Base-by-base conservation (phyloP, 1,140 invertebrate genomes). In the Bombus haemorrhoidalis region DNA sequence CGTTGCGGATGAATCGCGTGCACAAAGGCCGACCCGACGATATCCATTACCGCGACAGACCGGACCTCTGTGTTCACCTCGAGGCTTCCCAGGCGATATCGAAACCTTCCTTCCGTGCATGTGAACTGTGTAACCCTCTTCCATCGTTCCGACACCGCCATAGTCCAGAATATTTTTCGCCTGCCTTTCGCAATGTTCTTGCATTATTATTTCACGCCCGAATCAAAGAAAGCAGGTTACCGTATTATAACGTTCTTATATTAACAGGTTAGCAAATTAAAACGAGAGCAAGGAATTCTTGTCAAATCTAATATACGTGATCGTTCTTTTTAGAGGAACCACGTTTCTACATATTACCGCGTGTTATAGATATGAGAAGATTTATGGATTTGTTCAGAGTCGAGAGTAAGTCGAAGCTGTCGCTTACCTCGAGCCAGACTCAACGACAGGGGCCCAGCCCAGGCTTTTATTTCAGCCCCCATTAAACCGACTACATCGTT, bases 21-120 rank as follows among this genome's bases (percentile, higher is more conserved):
- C 72, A 89, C 87, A 89, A 87, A 89, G 87, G 79, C 39, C 76
- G 86, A 68, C 81, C 81, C 64, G 83, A 84, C 86, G 75, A 89
- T 85, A 89, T 89, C 87, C 87, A 89, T 89, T 89, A 89, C 66
- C 81, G 71, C 47, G 69, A 71, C 53, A 85, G 85, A 62, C 78
- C 74, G 85, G 85, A 85, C 76, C 77, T 69, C 81, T 62, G 28
- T 88, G 32, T 83, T 83, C 75, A 79, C 53, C 75, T 83, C 81
- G 86, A 82, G 74, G 47, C 57, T 83, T 59, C 37, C 41, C 64
- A 39, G 18, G n/a, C 69, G 71, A 74, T 82, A 82, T 81, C 68
- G 68, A 81, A 87, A 83, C 69, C 80, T 62, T 59, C 68, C n/a
- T 32, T 71, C 25, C 18, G 10, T 62, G 28, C 59, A 62, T 62